These are phyloP conservation scores for Drosophila baimaii DNA, from an alignment of 1,140 invertebrate genomes.

Conservation along the genomic window DNA sequence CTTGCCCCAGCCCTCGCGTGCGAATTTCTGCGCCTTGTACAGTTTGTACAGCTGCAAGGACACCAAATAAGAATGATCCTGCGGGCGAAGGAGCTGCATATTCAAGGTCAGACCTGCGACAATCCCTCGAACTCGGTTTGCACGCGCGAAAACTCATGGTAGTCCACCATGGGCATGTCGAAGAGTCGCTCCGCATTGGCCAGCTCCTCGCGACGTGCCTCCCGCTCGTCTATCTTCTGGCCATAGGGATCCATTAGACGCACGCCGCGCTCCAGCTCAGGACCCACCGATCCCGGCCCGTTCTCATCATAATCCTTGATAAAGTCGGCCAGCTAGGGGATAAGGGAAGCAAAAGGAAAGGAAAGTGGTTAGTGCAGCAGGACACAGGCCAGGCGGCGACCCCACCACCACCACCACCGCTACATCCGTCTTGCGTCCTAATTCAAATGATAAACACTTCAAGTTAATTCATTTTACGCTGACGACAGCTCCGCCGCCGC, in stretches of 20 bases:
- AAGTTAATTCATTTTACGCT: constrained; percentile 84
- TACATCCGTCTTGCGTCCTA: constrained; percentile 53
- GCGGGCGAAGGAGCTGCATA: too few species aligned
- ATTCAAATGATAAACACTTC: constrained; percentile 84
- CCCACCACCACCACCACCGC: too few species aligned
- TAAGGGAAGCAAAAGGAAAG: constrained; percentile 9
- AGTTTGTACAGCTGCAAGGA: constrained; percentile 88
- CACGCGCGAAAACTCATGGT: constrained; percentile 89
- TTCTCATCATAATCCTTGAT: constrained; percentile 89
- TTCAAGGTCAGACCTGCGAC: constrained; percentile 81
- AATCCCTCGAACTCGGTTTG: constrained; percentile 90
- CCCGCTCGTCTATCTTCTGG: constrained; percentile 88
- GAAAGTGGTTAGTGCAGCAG: constrained; percentile 36
- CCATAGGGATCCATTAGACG: constrained; percentile 89
- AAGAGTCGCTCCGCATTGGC: constrained; percentile 93
- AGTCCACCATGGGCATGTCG: constrained; percentile 92
- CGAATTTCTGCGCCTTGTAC: constrained; percentile 91
- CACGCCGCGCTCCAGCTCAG: constrained; percentile 90
- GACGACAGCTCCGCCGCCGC: constrained; percentile 55
- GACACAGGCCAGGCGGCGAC: constrained; percentile 18
- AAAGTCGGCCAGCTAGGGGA: constrained; percentile 88
- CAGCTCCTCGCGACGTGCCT: constrained; percentile 88
- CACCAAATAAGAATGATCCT: not conserved
- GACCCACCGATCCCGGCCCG: constrained; percentile 91
- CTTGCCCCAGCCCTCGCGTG: constrained; percentile 91